phyloP scores from a whole-genome alignment of 2,888 invertebrate genomes.

The Prosapia bicincta region DNA sequence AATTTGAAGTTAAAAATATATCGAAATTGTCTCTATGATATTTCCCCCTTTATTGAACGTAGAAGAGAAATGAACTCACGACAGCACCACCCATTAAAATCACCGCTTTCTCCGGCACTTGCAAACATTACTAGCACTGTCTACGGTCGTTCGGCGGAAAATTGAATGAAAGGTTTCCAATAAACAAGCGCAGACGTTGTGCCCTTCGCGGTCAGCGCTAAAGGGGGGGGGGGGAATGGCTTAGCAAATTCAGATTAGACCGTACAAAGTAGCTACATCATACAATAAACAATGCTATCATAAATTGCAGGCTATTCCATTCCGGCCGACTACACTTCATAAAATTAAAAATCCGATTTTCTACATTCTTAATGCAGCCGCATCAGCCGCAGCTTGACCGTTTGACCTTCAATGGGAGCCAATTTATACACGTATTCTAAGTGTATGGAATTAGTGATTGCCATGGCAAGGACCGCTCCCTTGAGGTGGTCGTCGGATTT shows the following conservation, averaged over 20 bases:
- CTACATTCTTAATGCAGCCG: not conserved
- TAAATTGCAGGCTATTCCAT: too few species aligned
- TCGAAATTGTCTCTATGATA: too few species aligned
- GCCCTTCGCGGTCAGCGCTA: not conserved
- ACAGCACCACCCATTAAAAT: too few species aligned
- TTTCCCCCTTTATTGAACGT: too few species aligned
- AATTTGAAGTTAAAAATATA: too few species aligned
- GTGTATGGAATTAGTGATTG: not conserved
- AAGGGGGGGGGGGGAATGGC: not conserved
- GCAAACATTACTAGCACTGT: too few species aligned
- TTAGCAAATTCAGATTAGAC: not conserved
- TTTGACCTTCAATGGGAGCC: not conserved
- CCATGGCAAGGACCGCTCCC: not conserved
- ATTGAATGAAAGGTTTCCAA: not conserved
- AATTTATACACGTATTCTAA: constrained; percentile 2
- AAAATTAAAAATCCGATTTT: not conserved
- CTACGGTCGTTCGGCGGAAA: too few species aligned
- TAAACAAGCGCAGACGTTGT: not conserved
- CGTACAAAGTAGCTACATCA: not conserved
- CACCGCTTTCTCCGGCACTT: too few species aligned
- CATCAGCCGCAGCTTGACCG: not conserved
- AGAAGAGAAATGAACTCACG: too few species aligned
- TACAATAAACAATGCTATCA: not conserved
- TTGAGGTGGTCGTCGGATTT: not conserved
- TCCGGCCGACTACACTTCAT: too few species aligned